Conservation (phyloP, 2,797 vertebrate genomes). For the Vespertilio murinus region DNA sequence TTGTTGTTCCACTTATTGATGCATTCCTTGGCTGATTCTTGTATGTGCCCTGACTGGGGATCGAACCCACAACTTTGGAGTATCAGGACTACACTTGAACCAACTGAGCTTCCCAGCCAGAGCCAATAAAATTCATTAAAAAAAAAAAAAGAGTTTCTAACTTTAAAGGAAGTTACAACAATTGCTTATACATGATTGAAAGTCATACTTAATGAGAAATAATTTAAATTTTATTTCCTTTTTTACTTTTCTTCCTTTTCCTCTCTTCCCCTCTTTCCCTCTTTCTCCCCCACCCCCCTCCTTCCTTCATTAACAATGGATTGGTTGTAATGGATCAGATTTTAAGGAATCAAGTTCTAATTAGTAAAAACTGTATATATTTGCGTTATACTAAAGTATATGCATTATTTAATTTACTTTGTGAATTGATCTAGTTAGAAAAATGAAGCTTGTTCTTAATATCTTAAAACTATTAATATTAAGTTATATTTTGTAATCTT, state of each 20-base stretch:
- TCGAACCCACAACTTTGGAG: no score
- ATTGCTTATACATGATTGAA: conserved; percentile 29
- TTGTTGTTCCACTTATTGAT: no score
- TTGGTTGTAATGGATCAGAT: conserved; percentile 1
- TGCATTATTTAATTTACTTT: conserved; percentile 46
- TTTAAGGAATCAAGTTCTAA: conserved; percentile 44
- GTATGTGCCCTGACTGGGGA: no score
- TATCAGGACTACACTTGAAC: no score
- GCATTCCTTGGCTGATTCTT: no score
- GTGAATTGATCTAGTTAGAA: conserved; percentile 22
- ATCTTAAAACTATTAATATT: conserved; percentile 49
- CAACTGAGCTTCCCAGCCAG: no score
- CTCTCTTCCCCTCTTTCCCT: not conserved
- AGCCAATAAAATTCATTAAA: no score
- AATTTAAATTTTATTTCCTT: not conserved
- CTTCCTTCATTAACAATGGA: conserved; percentile 26
- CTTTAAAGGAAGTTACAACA: conserved; percentile 33
- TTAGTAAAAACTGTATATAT: conserved; percentile 7
- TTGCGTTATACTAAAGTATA: conserved; percentile 18
- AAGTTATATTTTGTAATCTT: conserved; percentile 32
- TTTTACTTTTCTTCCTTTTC: not conserved
- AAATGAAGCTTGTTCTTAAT: conserved; percentile 40
- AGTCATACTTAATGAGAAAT: conserved; percentile 45
- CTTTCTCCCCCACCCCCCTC: not conserved
- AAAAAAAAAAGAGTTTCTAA: not conserved